phyloP scores from a whole-genome alignment of 1,140 invertebrate species.

The Drosophila azteca region DNA sequence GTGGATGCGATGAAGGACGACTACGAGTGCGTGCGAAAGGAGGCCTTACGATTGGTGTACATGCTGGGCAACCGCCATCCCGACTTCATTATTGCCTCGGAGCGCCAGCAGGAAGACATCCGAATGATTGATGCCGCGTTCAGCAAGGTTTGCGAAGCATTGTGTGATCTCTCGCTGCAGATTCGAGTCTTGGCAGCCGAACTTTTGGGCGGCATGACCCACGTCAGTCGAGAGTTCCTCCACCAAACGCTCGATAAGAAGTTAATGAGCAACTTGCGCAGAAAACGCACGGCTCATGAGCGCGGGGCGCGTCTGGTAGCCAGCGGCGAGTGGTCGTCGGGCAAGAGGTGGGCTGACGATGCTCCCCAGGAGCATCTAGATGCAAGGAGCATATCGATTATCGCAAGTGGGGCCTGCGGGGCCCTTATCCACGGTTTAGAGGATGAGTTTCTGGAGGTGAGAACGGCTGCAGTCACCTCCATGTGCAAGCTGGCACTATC shows the following conservation, averaged over 20 bases:
- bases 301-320: conserved; percentile 91
- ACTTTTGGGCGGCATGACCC: conserved; percentile 92
- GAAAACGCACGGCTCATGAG: conserved; percentile 92
- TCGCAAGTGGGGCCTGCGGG: conserved; percentile 97
- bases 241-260: conserved; percentile 99
- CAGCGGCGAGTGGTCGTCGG: conserved; percentile 95
- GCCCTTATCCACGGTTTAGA: conserved; percentile 99
- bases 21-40: conserved; percentile 95
- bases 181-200: conserved; percentile 91
- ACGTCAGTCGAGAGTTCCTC: conserved; percentile 94
- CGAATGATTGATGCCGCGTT: conserved; percentile 98
- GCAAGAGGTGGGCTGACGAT: conserved; percentile 96
- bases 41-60: conserved; percentile 93
- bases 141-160: conserved; percentile 95
- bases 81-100: conserved; percentile 88
- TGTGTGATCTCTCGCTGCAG: conserved; percentile 95
- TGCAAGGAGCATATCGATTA: conserved; percentile 91
- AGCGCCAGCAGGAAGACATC: conserved; percentile 88
- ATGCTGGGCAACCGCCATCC: conserved; percentile 93
- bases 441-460: conserved; percentile 98
- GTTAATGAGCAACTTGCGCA: conserved; percentile 97
- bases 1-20: conserved; percentile 94
- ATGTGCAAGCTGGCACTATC: conserved; percentile 94
- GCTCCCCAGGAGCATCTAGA: conserved; percentile 91
- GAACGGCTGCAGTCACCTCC: conserved; percentile 97